Conservation (phyloP, 1,140 invertebrate species). For the Globodera ellingtonae region DNA sequence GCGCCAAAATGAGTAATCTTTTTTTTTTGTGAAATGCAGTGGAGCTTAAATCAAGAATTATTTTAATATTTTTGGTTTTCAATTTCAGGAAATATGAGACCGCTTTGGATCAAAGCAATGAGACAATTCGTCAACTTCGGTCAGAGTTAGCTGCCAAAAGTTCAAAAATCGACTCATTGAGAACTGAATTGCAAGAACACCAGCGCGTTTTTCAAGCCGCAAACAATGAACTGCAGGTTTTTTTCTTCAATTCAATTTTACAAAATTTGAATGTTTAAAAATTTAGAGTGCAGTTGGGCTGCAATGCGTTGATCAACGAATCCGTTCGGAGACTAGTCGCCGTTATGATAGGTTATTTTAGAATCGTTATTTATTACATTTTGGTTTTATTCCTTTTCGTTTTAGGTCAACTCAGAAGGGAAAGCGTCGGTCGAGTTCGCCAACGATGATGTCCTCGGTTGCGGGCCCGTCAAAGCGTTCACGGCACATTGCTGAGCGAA, state of each 20-base stretch:
- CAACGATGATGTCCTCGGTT: not conserved
- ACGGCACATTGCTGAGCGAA: not conserved
- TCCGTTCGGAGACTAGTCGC: constrained; percentile 2
- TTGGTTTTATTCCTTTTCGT: not conserved
- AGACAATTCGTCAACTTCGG: not conserved
- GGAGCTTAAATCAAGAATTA: not conserved
- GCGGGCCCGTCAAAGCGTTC: constrained; percentile 1
- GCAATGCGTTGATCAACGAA: not conserved
- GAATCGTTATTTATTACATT: not conserved
- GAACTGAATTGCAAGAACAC: constrained; percentile 13
- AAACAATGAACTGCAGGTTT: constrained; percentile 22
- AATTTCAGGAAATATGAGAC: constrained; percentile 16
- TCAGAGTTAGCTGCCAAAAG: not conserved
- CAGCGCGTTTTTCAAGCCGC: not conserved
- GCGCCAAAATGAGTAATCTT: constrained; percentile 14
- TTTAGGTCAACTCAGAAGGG: not conserved
- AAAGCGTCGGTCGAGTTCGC: constrained; percentile 3
- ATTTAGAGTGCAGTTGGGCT: not conserved
- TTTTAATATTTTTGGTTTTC: not conserved
- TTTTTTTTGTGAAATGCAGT: not conserved
- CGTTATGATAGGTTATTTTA: not conserved
- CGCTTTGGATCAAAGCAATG: constrained; percentile 8
- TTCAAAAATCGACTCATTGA: constrained; percentile 17
- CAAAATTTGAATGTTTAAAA: not conserved
- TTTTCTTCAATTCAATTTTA: not conserved